Evolutionary conservation across 1,140 invertebrate species (phyloP).

Genomic region (Drosophila rufa): DNA sequence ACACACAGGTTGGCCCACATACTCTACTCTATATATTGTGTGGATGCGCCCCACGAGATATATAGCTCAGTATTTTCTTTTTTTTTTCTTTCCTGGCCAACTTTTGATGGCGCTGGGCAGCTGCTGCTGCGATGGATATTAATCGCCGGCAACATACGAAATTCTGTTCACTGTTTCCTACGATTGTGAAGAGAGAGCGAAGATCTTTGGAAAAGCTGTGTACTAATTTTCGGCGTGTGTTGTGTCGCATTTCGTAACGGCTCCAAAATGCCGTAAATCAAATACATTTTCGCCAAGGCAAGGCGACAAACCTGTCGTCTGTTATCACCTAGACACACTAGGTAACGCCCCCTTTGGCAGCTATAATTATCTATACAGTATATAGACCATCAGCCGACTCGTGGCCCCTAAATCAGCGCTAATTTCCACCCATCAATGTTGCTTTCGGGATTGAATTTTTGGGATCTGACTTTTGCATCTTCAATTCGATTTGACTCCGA

Average conservation of each 20-base stretch:
- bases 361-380: slow-evolving; percentile 8
- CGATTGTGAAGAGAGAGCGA: neutral
- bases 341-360: slow-evolving; percentile 61
- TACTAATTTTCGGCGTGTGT: slow-evolving; percentile 69
- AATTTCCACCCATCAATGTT: slow-evolving; percentile 37
- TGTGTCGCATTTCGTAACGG: slow-evolving; percentile 76
- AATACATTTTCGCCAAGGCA: slow-evolving; percentile 59
- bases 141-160: slow-evolving; percentile 73
- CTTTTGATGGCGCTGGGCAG: slow-evolving; percentile 77
- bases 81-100: slow-evolving; percentile 51
- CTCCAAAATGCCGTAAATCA: slow-evolving; percentile 79
- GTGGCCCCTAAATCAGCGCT: slow-evolving; percentile 66
- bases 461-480: slow-evolving; percentile 30
- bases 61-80: slow-evolving; percentile 49
- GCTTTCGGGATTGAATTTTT: slow-evolving; percentile 13
- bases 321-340: slow-evolving; percentile 75
- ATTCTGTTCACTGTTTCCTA: slow-evolving; percentile 45
- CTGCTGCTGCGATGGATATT: slow-evolving; percentile 77
- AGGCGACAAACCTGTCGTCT: slow-evolving; percentile 49
- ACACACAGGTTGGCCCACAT: slow-evolving; percentile 73
- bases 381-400: slow-evolving; percentile 30
- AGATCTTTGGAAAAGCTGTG: slow-evolving; percentile 48
- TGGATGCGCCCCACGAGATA: slow-evolving; percentile 28
- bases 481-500: slow-evolving; percentile 1
- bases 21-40: slow-evolving; percentile 6